These are phyloP conservation scores for Steatocranus sp. DNA, from an alignment of 2,797 vertebrate genomes.

Conservation along the genomic window DNA sequence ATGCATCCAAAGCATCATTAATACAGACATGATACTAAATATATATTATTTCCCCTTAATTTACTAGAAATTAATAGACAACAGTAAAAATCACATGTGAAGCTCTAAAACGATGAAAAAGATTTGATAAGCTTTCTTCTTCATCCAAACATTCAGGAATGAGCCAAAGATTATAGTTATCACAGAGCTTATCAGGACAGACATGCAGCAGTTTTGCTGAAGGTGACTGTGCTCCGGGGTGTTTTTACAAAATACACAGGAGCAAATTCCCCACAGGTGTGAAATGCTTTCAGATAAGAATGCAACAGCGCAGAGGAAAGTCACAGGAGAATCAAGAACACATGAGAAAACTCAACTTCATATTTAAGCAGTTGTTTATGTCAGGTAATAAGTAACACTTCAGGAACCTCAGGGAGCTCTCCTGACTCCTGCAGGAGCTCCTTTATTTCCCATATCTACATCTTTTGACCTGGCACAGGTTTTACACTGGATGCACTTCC, in stretches of 20 bases:
- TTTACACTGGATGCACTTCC: neutral
- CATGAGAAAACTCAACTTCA: neutral
- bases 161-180: neutral
- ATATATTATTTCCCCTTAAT: neutral
- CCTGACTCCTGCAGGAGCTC: neutral
- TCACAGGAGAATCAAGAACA: neutral
- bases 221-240: neutral
- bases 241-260: neutral
- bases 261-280: neutral
- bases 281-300: neutral
- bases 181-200: neutral
- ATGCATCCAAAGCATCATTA: neutral
- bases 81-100: neutral
- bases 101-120: neutral
- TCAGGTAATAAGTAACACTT: neutral
- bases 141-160: neutral
- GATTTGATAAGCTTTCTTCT: neutral
- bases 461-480: neutral
- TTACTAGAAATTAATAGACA: neutral
- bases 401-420: neutral
- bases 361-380: neutral
- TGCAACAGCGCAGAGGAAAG: neutral
- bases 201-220: neutral
- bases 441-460: neutral
- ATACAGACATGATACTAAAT: neutral